Base-by-base conservation (phyloP, 2,888 invertebrate genomes). In the Lypha dubia region DNA sequence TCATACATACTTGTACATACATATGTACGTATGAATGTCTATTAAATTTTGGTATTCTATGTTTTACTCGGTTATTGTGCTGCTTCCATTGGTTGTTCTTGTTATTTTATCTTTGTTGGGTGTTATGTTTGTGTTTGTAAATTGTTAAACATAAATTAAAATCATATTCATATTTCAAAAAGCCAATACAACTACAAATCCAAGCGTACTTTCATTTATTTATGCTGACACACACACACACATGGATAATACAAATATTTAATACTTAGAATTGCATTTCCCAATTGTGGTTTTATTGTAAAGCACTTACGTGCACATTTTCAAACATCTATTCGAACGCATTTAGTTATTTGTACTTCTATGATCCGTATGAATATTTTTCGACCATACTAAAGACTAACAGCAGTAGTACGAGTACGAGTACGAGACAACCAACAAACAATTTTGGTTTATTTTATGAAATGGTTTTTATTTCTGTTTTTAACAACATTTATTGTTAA, bases 251-350 rank as follows among this genome's bases (percentile, higher is more conserved):
- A 44, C 49, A 65, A 73, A 75, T 60, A 76, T 71, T 75, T 73
- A 71, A 75, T 76, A 71, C 56, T 73, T 81, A 77, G 62, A 74
- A 76, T 56, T 74, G 77, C 68, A 77, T 77, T 84, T 81, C 58
- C 84, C 77, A 58, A 81, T 74, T 84, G 84, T 84, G 77, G 81
- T 81, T 84, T 84, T 46, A 65, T 73, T 79, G 73, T 73, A 49
- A 79, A 79, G 67, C 73, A 71, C 56, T 79, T 62, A 62, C 15
- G 22, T 28, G 70, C 20, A 70, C 38, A 58, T 28, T 20, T 22
- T 1, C 22, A 3, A 58, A 35, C 46, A 60, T 46, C 17, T 4
- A 62, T 24, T 6, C n/a, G 24, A 11, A 28, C 13, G 41, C 28
- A 28, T n/a, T 32, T 6, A 11, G 17, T 46, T 11, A 8, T 67